Evolutionary conservation across 92 coral and sea anemone species (phyloP).

Genomic region (Metridium senile): DNA sequence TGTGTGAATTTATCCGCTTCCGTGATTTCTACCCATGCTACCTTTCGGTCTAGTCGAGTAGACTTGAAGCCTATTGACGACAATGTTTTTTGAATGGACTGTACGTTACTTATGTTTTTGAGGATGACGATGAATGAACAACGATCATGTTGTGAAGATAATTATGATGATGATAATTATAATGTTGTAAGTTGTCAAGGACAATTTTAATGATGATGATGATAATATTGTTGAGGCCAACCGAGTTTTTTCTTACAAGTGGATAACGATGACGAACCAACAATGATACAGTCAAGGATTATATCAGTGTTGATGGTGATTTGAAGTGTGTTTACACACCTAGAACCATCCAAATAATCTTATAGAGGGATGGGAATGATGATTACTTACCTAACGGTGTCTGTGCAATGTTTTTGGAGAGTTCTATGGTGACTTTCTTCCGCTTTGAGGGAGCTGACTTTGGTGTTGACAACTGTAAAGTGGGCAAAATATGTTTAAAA

Average conservation of each 20-base stretch:
- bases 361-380: neutral
- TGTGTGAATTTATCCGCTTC: too few relatives aligned
- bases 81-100: too few relatives aligned
- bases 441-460: slow-evolving; percentile 48
- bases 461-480: slow-evolving; percentile 40
- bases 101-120: too few relatives aligned
- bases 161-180: neutral
- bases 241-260: too few relatives aligned
- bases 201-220: neutral
- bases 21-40: too few relatives aligned
- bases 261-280: neutral
- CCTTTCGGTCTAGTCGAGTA: too few relatives aligned
- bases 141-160: neutral
- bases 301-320: neutral
- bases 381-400: slow-evolving; percentile 24
- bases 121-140: too few relatives aligned
- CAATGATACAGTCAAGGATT: neutral
- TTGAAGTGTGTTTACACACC: too few relatives aligned
- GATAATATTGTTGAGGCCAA: neutral
- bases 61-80: too few relatives aligned
- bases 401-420: slow-evolving; percentile 85
- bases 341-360: too few relatives aligned
- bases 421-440: slow-evolving; percentile 80
- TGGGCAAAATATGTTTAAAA: neutral
- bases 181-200: too few relatives aligned